Evolutionary conservation across 2,888 invertebrate species (phyloP).

Genomic region (Oscheius onirici): DNA sequence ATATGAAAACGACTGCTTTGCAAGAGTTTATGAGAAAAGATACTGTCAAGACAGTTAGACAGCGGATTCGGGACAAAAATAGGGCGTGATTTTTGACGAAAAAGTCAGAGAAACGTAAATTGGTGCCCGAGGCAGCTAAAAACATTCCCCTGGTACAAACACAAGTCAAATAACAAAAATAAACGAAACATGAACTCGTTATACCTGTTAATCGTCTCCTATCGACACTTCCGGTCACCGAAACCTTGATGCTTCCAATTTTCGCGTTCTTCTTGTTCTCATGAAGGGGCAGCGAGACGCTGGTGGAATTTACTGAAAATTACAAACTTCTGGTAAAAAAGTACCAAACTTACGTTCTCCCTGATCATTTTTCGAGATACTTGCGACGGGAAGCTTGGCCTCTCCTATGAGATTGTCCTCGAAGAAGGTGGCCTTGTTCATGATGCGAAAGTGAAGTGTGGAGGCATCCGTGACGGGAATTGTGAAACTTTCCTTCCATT

Average conservation of each 20-base stretch:
- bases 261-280: constrained; percentile 53
- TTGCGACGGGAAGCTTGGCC: constrained; percentile 64
- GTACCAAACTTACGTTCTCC: constrained; percentile 61
- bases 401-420: constrained; percentile 66
- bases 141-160: no score
- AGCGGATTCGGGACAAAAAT: no score
- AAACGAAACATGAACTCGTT: not conserved
- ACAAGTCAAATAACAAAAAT: no score
- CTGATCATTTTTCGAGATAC: constrained; percentile 62
- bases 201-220: constrained; percentile 39
- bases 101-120: no score
- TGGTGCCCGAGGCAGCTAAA: no score
- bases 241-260: constrained; percentile 34
- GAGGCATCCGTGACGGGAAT: constrained; percentile 61
- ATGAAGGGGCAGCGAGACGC: constrained; percentile 54
- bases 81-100: no score
- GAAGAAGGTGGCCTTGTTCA: constrained; percentile 68
- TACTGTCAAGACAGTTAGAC: no score
- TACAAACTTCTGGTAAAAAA: not conserved
- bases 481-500: constrained; percentile 68
- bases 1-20: no score
- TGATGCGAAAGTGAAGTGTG: constrained; percentile 55
- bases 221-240: constrained; percentile 36
- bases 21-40: no score
- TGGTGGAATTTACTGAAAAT: constrained; percentile 57